Base-by-base conservation (phyloP, 2,888 invertebrate species). In the Drosophila planitibia region DNA sequence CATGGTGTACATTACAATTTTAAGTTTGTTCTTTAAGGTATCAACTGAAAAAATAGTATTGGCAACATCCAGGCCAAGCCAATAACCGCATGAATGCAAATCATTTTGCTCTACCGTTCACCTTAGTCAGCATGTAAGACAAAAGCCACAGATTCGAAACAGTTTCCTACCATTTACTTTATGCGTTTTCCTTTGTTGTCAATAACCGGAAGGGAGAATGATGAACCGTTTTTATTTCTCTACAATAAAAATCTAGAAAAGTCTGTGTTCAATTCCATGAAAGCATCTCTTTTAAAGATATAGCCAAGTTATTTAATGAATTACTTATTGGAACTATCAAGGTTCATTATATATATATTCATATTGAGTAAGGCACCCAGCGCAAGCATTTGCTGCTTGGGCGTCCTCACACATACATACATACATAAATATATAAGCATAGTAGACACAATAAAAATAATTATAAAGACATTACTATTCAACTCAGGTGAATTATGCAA, bases 71-170 rank as follows among this genome's bases (percentile, higher is more conserved):
- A 79, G 76, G 51, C 53, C 35, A 66, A 70, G 53, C 41, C 52
- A 37, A 68, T 73, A 79, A 87, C 85, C 88, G 70, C 83, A 85
- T 54, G 53, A 71, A 61, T 58, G 59, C 33, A 65, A 81, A 68
- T 59, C 65, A 70, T 61, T 66, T 66, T 55, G 53, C 41, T 28
- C 37, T 53, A 51, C 33, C 49, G 19, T 59, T 49, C 39, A 14
- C 55, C 58, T 57, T 35, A 52, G 63, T 51, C 52, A 44, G 51
- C 59, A 76, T 39, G 41, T 55, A 30, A 62, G 37, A 69, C 51
- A 33, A 44, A 69, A 76, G 65, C 66, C 63, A 58, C 73, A 70
- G 63, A 57, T 62, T 62, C 47, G 35, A 25, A 63, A 59, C 47
- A 32, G 49, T 47, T 66, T 70, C 66, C 47, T 59, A 51, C 41